A percentile compares a stretch with the other conserved stretches of the same genome.
Conservation (phyloP, 2,113 vertebrate genomes). For the Uria lomvia region DNA sequence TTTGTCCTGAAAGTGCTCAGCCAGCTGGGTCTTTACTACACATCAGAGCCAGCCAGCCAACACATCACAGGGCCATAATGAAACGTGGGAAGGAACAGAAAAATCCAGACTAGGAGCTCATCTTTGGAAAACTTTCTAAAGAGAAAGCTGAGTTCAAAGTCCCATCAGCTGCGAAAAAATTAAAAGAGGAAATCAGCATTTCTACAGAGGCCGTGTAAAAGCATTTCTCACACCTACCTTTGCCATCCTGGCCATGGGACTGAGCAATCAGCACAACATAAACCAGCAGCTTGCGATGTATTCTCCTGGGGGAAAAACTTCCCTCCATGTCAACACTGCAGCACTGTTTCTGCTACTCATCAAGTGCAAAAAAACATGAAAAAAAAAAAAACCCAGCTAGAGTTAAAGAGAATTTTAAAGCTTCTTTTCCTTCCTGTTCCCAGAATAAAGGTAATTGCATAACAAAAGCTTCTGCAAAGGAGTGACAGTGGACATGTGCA, state of each 20-base stretch:
- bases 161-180: not conserved
- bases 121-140: not conserved
- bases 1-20: constrained; percentile 40
- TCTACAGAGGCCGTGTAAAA: not conserved
- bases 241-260: not conserved
- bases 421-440: not conserved
- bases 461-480: not conserved
- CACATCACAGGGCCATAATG: not conserved
- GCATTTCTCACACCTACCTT: not conserved
- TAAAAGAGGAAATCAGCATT: not conserved
- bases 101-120: not conserved
- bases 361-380: not conserved
- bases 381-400: not conserved
- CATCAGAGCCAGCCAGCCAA: not conserved
- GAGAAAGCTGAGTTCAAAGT: not conserved
- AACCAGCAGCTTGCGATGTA: not conserved
- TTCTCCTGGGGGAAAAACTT: not conserved
- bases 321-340: not conserved
- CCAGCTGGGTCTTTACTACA: not conserved
- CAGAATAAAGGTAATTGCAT: not conserved
- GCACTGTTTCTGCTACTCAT: not conserved
- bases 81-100: not conserved
- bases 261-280: not conserved
- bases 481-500: not conserved
- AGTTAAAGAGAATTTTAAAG: not conserved